phyloP scores from a whole-genome alignment of 1,140 invertebrate species.

The Drosophila guanche region DNA sequence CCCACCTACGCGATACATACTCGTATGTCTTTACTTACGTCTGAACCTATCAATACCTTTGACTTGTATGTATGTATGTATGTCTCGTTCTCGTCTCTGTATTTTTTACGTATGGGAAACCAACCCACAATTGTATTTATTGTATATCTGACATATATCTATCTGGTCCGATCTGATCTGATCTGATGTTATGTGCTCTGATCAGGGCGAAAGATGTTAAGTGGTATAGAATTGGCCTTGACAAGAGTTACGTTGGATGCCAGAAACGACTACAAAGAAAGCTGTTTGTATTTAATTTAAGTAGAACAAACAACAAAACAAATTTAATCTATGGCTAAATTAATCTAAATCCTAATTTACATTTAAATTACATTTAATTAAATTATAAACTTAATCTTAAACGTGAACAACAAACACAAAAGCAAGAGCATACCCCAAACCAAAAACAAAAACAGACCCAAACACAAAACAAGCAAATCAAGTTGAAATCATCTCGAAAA shows the following conservation, averaged over 20 bases:
- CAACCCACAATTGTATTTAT: constrained; percentile 30
- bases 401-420: constrained; percentile 53
- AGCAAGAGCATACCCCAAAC: constrained; percentile 7
- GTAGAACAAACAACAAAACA: constrained; percentile 82
- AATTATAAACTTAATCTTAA: constrained; percentile 53
- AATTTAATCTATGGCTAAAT: constrained; percentile 74
- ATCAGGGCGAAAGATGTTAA: constrained; percentile 82
- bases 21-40: constrained; percentile 33
- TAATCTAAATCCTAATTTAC: constrained; percentile 54
- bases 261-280: constrained; percentile 83
- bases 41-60: constrained; percentile 24
- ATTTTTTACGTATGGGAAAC: constrained; percentile 17
- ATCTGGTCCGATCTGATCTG: constrained; percentile 1
- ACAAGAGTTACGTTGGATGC: constrained; percentile 83
- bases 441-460: constrained; percentile 23
- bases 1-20: constrained; percentile 54
- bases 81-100: constrained; percentile 8
- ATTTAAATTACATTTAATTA: constrained; percentile 57
- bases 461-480: constrained; percentile 24
- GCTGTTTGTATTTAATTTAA: constrained; percentile 83
- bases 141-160: constrained; percentile 19
- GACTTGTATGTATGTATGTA: constrained; percentile 18
- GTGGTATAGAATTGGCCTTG: constrained; percentile 83
- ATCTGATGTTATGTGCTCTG: neutral
- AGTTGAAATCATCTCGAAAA: constrained; percentile 29